phyloP scores from a whole-genome alignment of 2,888 invertebrate species.

The Netelia melanura region DNA sequence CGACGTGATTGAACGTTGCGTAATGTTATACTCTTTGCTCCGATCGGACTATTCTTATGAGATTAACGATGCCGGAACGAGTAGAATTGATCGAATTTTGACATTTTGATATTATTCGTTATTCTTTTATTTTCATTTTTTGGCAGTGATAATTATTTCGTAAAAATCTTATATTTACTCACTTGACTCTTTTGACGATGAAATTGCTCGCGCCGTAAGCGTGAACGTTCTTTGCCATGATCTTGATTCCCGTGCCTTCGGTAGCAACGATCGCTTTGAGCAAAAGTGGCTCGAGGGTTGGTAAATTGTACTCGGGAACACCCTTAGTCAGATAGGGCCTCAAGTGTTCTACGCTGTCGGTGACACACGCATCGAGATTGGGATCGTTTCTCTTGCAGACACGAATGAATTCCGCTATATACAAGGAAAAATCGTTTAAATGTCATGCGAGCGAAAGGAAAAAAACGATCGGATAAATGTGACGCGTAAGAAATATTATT shows the following conservation, averaged over 20 bases:
- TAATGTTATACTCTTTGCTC: neutral
- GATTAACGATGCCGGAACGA: neutral
- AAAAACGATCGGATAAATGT: slow-evolving; percentile 7
- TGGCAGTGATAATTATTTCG: neutral
- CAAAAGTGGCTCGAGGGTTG: slow-evolving; percentile 89
- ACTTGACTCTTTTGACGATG: slow-evolving; percentile 87
- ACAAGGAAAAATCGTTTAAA: slow-evolving; percentile 66
- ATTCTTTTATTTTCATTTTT: neutral
- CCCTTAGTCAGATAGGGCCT: slow-evolving; percentile 87
- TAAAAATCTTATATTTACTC: slow-evolving; percentile 73
- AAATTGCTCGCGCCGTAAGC: slow-evolving; percentile 89
- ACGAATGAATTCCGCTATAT: slow-evolving; percentile 86
- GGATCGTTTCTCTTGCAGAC: slow-evolving; percentile 87
- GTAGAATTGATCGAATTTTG: neutral
- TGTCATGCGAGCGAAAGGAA: neutral
- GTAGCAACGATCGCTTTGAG: slow-evolving; percentile 87
- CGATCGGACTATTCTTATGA: neutral
- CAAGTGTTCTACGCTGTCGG: slow-evolving; percentile 86
- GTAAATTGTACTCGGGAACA: slow-evolving; percentile 89
- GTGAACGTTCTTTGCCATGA: slow-evolving; percentile 87
- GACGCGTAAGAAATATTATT: slow-evolving; percentile 6
- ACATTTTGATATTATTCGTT: neutral
- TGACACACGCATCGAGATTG: slow-evolving; percentile 87
- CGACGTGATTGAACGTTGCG: neutral
- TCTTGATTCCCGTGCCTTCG: slow-evolving; percentile 86